Evolutionary conservation across 1,140 invertebrate genomes (phyloP).

Genomic region (Hypothenemus hampei): DNA sequence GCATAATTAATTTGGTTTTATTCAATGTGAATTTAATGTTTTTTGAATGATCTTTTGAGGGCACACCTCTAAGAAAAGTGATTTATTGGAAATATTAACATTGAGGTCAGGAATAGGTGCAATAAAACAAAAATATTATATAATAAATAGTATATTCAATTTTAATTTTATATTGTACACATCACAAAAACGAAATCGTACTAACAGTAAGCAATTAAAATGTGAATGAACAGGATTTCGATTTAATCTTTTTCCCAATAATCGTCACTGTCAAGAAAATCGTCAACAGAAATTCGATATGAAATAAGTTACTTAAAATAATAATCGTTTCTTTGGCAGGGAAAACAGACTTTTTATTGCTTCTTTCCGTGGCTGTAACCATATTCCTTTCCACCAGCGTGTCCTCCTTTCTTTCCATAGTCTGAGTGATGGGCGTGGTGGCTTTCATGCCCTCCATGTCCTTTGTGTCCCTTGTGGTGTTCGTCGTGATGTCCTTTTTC

Average conservation of each 20-base stretch:
- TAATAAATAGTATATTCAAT: neutral
- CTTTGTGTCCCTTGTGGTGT: constrained; percentile 51
- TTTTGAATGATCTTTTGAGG: too few relatives aligned
- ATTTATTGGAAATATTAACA: too few relatives aligned
- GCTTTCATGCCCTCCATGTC: constrained; percentile 59
- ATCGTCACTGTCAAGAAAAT: constrained; percentile 4
- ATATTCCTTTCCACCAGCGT: constrained; percentile 58
- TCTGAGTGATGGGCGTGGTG: constrained; percentile 58
- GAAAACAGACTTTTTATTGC: constrained; percentile 12
- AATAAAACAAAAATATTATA: neutral
- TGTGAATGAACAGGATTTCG: constrained; percentile 1
- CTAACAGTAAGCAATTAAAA: neutral
- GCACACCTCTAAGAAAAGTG: too few relatives aligned
- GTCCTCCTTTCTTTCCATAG: constrained; percentile 61
- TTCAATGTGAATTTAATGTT: too few relatives aligned
- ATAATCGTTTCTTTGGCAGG: constrained; percentile 12
- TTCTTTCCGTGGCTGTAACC: constrained; percentile 33
- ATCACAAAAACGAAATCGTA: neutral
- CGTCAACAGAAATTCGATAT: constrained; percentile 1
- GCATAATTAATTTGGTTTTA: too few relatives aligned
- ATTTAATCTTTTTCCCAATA: neutral
- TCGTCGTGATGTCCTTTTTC: constrained; percentile 60
- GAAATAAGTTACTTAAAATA: constrained; percentile 16
- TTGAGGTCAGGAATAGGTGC: too few relatives aligned
- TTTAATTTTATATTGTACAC: constrained; percentile 2